Evolutionary conservation across 2,797 vertebrate genomes (phyloP), one percentile per base, ranked within the genome.

Genomic region (Mallotus villosus): DNA sequence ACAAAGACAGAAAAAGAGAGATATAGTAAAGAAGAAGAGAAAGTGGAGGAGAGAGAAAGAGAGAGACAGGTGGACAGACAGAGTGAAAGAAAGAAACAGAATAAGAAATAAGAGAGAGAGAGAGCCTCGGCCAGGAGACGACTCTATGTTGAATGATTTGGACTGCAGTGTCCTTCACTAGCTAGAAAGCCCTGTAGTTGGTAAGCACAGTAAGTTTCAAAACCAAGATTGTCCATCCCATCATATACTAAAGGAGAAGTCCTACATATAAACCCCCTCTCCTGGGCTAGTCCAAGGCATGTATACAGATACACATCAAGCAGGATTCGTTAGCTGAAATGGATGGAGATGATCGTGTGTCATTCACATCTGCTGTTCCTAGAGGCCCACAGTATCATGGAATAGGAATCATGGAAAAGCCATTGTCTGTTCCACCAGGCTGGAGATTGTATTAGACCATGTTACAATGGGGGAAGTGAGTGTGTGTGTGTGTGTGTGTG

Each of bases 391-490:
- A 87, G 84, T 79, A 76, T 74, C 68, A 81, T 82, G 84, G 89
- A 86, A 91, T 86, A 21, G 80, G 88, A 81, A 88, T 88, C 85
- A 90, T 88, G 78, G 86, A 86, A 91, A 89, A 91, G 80, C 81
- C 84, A 85, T 90, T 85, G 85, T 87, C 81, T 87, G 80, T 82
- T 78, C 64, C 84, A 84, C 79, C 60, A 84, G 72, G 72, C 78
- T 63, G 76, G 77, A 85, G 75, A 79, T 67, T 83, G 81, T 34
- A 34, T 34, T 34, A 6, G 32, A 34, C 27, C 27, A 29, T 27
- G 25, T 27, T 27, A 27, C 25, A 34, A 29, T 29, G 34, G 27
- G 27, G 66, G 65, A 73, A 68, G 57, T 76, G 64, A 67, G 57
- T 24, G 57, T 58, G 67, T 68, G 67, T 78, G 60, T 65, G 63